Percentiles rank a stretch among this genome's conserved stretches.
phyloP scores from a whole-genome alignment of 2,888 invertebrate species.

The Cataglyphis livida region DNA sequence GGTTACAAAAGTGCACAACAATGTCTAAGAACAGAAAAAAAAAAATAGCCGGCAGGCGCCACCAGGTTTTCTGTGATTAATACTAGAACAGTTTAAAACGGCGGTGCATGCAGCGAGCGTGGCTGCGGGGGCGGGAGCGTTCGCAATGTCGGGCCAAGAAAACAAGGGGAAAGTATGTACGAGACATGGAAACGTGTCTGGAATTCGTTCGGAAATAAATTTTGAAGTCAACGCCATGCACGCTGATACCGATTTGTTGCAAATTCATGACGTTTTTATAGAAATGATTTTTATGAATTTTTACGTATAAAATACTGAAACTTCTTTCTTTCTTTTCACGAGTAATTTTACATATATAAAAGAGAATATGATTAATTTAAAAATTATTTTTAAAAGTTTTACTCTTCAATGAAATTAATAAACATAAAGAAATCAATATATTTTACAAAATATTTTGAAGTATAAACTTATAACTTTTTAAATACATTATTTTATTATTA shows the following conservation, averaged over 20 bases:
- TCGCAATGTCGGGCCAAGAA: conserved; percentile 69
- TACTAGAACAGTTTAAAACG: conserved; percentile 54
- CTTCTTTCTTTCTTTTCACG: no score
- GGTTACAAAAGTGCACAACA: conserved; percentile 69
- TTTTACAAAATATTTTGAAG: neutral
- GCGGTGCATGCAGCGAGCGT: conserved; percentile 16
- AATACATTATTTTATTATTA: neutral
- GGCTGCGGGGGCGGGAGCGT: neutral
- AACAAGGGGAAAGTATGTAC: conserved; percentile 76
- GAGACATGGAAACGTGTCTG: conserved; percentile 75
- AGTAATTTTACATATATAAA: neutral
- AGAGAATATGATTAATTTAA: neutral
- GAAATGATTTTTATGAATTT: neutral
- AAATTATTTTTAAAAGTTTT: neutral
- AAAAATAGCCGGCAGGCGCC: conserved; percentile 62
- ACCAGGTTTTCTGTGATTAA: conserved; percentile 60
- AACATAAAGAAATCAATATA: neutral
- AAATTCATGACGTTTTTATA: conserved; percentile 3
- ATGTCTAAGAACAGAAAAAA: conserved; percentile 65
- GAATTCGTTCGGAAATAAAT: conserved; percentile 74
- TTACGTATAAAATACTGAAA: no score
- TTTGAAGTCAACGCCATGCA: conserved; percentile 52
- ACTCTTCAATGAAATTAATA: neutral
- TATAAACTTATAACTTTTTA: neutral
- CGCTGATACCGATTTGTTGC: conserved; percentile 42